These are phyloP conservation scores for Anguilla obscura DNA, from an alignment of 2,797 vertebrate species.

Conservation along the genomic window DNA sequence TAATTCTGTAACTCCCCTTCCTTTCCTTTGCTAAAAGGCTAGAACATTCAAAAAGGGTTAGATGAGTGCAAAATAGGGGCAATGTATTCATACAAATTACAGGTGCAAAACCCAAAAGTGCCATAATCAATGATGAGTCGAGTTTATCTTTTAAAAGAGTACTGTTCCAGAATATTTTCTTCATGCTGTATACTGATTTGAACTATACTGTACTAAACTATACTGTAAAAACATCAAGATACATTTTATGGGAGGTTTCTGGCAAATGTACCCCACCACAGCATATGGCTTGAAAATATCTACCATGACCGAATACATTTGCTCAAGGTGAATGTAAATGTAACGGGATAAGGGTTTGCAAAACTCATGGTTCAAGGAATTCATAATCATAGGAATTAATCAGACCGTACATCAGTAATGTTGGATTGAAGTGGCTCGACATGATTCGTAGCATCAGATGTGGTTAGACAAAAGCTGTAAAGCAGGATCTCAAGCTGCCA, in stretches of 20 bases:
- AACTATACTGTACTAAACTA: constrained; percentile 34
- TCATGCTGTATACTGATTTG: not conserved
- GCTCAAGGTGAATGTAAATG: not conserved
- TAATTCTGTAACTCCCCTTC: constrained; percentile 40
- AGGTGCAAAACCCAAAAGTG: constrained; percentile 26
- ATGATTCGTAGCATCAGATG: constrained; percentile 58
- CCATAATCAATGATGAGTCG: constrained; percentile 40
- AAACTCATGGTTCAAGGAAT: constrained; percentile 54
- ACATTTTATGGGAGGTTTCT: constrained; percentile 28
- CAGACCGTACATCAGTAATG: constrained; percentile 35
- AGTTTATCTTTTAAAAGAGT: constrained; percentile 36
- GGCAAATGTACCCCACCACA: not conserved
- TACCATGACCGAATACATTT: not conserved
- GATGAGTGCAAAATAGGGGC: constrained; percentile 21
- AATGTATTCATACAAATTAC: constrained; percentile 33
- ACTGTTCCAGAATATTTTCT: constrained; percentile 38
- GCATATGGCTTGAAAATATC: not conserved
- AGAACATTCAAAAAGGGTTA: constrained; percentile 33
- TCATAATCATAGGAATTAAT: constrained; percentile 27
- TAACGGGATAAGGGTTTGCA: constrained; percentile 33
- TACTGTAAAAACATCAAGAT: constrained; percentile 36
- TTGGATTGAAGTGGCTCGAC: constrained; percentile 55
- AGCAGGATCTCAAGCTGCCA: not conserved
- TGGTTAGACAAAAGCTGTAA: constrained; percentile 2
- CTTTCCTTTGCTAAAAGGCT: constrained; percentile 33